Base-by-base conservation (phyloP, 2,888 invertebrate species). In the Linnaemya tessellans region DNA sequence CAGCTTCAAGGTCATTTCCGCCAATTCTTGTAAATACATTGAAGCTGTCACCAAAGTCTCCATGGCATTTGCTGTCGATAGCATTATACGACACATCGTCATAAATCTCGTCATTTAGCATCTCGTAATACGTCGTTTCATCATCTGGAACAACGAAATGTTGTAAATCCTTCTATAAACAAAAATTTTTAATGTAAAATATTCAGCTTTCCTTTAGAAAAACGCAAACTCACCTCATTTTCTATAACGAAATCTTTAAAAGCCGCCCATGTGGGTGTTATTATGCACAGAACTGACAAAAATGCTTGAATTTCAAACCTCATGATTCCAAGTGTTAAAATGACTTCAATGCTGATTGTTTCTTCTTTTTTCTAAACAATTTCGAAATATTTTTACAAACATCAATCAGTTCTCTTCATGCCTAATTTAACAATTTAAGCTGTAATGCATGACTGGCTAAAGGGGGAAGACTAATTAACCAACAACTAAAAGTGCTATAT, bases 211-310 rank as follows among this genome's bases (percentile, higher is more conserved):
- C n/a, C n/a, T n/a, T n/a, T n/a, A n/a, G n/a, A n/a, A n/a, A n/a
- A n/a, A n/a, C 0, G 1, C 18, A 30, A 20, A 83, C 86, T 78
- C 18, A 87, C 84, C 46, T 88, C 87, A 30, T 87, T 64, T 60
- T 75, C 81, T 11, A 90, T 68, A 1, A 90, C 84, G 77, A 90
- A 90, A 81, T 90, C 90, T 84, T 88, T 73, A 15, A 90, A 79
- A 51, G 78, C 71, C 22, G 54, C 84, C 62, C 49, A 58, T 30
- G 64, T 67, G 11, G 56, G n/a, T 65, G 68, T 18, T 8, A 73
- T 70, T 10, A 13, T 46, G 4, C 35, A 43, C 4, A 56, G 60
- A 41, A 38, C 13, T 22, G 49, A 15, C 30, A 73, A 20, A 2
- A 74, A 15, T 13, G 71, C 20, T 22, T 10, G 68, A 22, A 74